Conservation (phyloP, 2,888 invertebrate genomes). For the Petrophora chlorosata region DNA sequence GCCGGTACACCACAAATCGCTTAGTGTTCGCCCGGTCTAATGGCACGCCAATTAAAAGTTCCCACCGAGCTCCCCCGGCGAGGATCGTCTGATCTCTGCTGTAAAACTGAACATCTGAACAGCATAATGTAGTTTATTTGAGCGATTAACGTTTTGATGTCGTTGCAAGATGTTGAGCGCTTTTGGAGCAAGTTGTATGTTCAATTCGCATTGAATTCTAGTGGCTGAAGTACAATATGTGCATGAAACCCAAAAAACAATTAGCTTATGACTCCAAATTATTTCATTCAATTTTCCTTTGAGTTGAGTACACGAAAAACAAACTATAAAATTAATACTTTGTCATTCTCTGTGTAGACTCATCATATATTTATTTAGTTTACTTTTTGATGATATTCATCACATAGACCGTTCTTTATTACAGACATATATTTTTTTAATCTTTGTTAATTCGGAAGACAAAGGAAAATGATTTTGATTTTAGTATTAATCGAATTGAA, state of each 20-base stretch:
- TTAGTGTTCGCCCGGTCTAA: conserved; percentile 81
- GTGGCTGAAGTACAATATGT: background rate
- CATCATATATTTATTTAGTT: no score
- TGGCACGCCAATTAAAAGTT: conserved; percentile 85
- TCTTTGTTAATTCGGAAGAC: no score
- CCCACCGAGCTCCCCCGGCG: conserved; percentile 66
- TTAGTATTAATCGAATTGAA: no score
- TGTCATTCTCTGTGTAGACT: no score
- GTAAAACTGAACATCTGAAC: conserved; percentile 79
- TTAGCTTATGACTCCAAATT: no score
- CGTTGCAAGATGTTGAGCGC: conserved; percentile 50
- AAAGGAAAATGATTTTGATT: no score
- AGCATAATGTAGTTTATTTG: conserved; percentile 74
- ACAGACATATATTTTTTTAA: no score
- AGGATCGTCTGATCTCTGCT: conserved; percentile 68
- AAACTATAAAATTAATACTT: no score
- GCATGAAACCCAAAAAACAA: background rate
- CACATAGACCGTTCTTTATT: no score
- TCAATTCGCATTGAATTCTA: background rate
- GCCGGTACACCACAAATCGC: conserved; percentile 83
- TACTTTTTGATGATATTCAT: no score
- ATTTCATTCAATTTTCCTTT: no score
- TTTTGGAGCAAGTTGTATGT: conserved; percentile 34
- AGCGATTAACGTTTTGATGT: conserved; percentile 77
- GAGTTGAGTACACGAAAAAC: no score